Evolutionary conservation across 1,140 invertebrate genomes (phyloP), one percentile per base, ranked within the genome.

Genomic region (Zophobas morio): DNA sequence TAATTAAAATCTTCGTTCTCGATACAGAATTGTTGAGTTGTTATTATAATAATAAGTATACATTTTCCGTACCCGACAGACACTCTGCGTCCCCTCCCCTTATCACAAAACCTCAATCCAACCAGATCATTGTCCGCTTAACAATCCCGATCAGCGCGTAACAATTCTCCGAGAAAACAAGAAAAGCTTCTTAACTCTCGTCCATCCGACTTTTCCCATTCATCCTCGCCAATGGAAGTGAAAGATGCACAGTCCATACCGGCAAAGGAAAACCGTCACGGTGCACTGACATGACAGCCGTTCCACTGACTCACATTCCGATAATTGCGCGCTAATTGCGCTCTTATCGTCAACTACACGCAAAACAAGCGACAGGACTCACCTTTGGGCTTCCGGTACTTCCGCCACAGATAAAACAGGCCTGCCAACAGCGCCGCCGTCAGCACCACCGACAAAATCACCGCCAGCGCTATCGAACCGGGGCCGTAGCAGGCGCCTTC

Each of bases 371-470:
- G 57, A 6, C 20, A 4, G 3, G 49, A 20, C 77, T 79, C 60
- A 81, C 80, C 78, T 77, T 79, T 79, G 35, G 47, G 56, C 20
- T 79, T 77, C 54, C 63, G 56, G 71, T 74, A 79, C 49, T 76
- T 79, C 56, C 49, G 75, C 72, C 74, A 81, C 2, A 79, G 39
- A 37, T 73, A 73, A 37, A 60, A 79, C 1, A 66, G 49, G 1
- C 72, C 32, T 8, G 37, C 51, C 33, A 74, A 49, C 46, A 77
- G 63, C 2, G 74, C 37, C 32, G 36, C 47, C 53, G 75, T 78
- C 8, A 79, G 51, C 6, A 81, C 54, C 1, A 81, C 47, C n/a
- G 78, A 75, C 35, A 81, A n/a, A 6, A 81, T 71, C 1, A 81
- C 76, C 33, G 75, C 37, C 8, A 77, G 47, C 39, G 80, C 80